Evolutionary conservation across 2,797 vertebrate genomes (phyloP), one percentile per base, ranked within the genome.

Genomic region (Dallia pectoralis): DNA sequence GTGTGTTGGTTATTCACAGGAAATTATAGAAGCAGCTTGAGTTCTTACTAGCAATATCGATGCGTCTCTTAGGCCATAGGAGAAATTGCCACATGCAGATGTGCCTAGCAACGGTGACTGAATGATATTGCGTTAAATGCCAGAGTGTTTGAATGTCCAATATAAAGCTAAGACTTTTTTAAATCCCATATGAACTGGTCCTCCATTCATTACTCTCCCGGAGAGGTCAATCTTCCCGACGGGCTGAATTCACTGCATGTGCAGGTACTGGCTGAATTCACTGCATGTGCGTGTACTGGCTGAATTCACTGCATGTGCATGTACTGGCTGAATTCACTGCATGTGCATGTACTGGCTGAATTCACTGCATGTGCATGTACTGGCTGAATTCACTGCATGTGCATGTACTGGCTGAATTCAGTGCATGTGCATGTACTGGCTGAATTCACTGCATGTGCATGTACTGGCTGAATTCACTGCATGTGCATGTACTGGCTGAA

Each of bases 1-100:
- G 51, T 74, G 49, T 70, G 48, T 0, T 67, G 33, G 69, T 49
- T 62, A 27, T 29, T 32, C 53, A 69, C 22, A n/a, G 51, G n/a
- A 19, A 25, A 56, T 56, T 19, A 56, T 56, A 56, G 51, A 53
- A 53, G 49, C 49, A 53, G 19, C 49, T 53, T 53, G 49, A 53
- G 49, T 56, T n/a, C 51, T 8, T 40, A 5, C 36, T 8, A 18
- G 1, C n/a, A 19, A 53, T 53, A 22, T 53, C n/a, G 49, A 53
- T 19, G 9, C n/a, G 51, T 56, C 8, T 27, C n/a, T 62, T 40
- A 40, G 36, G 36, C 36, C 36, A 7, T 36, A 36, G 33, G 33
- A 7, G 33, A 7, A 36, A 36, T 3, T 36, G 7, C 36, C 36
- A 40, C 36, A 40, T 4, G 36, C 36, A 40, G 36, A 40, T 40